phyloP scores from a whole-genome alignment of 2,888 invertebrate species.

The Trichogramma dendrolimi region DNA sequence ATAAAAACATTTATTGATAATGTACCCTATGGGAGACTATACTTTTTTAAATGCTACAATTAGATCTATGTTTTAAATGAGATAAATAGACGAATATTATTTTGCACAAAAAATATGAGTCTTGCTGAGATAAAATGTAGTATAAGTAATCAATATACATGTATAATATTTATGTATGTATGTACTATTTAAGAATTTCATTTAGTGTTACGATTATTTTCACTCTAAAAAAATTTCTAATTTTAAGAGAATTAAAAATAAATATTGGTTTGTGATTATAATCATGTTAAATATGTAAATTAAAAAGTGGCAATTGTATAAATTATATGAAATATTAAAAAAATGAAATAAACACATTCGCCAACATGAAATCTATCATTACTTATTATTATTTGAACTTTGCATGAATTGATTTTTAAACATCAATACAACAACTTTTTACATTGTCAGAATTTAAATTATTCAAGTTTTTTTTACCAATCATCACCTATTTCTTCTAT shows the following conservation, averaged over 20 bases:
- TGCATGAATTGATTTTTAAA: too few species aligned
- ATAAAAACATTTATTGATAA: slow-evolving; percentile 17
- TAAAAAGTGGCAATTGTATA: slow-evolving; percentile 18
- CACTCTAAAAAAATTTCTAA: slow-evolving; percentile 28
- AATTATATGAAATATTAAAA: slow-evolving; percentile 18
- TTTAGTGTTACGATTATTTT: slow-evolving; percentile 32
- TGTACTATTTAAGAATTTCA: slow-evolving; percentile 37
- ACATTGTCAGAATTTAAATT: not conserved
- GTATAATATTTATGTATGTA: slow-evolving; percentile 46
- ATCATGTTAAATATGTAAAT: slow-evolving; percentile 29
- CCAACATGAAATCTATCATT: slow-evolving; percentile 4
- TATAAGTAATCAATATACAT: slow-evolving; percentile 42
- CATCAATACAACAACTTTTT: not conserved
- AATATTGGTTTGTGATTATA: slow-evolving; percentile 25
- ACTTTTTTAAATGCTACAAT: slow-evolving; percentile 23
- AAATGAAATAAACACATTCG: slow-evolving; percentile 23
- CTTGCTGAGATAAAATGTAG: slow-evolving; percentile 29
- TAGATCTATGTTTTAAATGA: slow-evolving; percentile 22
- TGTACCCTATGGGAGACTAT: slow-evolving; percentile 30
- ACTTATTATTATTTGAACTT: not conserved
- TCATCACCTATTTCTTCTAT: slow-evolving; percentile 33
- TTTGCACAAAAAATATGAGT: slow-evolving; percentile 28
- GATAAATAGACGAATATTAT: slow-evolving; percentile 20
- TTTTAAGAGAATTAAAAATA: slow-evolving; percentile 20
- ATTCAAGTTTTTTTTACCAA: slow-evolving; percentile 10